phyloP scores from a whole-genome alignment of 2,113 vertebrate species.

The Corvus moneduloides region DNA sequence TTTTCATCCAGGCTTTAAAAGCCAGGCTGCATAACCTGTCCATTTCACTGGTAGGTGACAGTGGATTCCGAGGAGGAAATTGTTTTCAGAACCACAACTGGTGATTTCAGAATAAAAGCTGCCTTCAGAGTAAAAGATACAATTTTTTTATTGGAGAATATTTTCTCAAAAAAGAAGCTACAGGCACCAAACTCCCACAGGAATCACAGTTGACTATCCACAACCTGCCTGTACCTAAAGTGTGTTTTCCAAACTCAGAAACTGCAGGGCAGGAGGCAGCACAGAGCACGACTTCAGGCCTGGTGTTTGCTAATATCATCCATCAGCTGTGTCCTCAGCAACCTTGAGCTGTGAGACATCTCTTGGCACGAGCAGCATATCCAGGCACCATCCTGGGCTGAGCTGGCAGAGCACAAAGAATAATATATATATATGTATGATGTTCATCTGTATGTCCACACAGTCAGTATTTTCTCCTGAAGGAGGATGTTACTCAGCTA shows the following conservation, averaged over 20 bases:
- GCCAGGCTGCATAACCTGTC: not conserved
- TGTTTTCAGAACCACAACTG: not conserved
- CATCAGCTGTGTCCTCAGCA: not conserved
- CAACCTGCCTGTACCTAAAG: not conserved
- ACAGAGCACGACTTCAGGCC: not conserved
- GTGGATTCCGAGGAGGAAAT: not conserved
- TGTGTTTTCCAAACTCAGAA: not conserved
- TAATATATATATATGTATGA: not conserved
- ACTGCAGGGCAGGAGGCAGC: not conserved
- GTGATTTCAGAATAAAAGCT: not conserved
- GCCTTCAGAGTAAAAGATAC: not conserved
- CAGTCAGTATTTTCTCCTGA: not conserved
- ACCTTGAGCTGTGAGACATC: not conserved
- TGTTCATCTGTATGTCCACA: too few species aligned
- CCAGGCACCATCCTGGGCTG: not conserved
- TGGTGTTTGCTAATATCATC: not conserved
- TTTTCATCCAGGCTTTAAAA: not conserved
- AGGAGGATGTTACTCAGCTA: not conserved
- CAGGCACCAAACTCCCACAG: not conserved
- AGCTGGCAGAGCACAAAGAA: not conserved
- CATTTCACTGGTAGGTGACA: not conserved
- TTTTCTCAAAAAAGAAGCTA: not conserved
- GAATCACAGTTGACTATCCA: not conserved
- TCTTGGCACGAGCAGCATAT: not conserved
- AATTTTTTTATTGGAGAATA: not conserved